Base-by-base conservation (phyloP, 1,140 invertebrate genomes). In the Ceratina japonica region DNA sequence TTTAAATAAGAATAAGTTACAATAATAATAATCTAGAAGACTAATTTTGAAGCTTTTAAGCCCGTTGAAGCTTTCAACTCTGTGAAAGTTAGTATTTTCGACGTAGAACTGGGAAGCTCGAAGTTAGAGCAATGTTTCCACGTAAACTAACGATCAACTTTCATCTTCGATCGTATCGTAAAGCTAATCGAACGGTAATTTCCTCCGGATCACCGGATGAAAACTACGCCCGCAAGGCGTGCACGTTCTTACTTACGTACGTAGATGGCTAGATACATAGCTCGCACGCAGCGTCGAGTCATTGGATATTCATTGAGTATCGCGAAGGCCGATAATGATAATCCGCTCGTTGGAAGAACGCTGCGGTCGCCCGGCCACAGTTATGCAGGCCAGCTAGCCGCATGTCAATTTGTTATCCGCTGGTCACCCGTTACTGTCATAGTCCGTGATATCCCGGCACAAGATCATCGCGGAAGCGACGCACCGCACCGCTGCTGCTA, bases 271-370 rank as follows among this genome's bases (percentile, higher is more conserved):
- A 4, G 51, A 52, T 51, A 69, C 15, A 20, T 15, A 18, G 61
- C 59, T 58, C 20, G 27, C 76, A 59, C 65, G 72, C 51, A 65
- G 71, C 72, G 62, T 18, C 49, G 52, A 65, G 71, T 83, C 62
- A 83, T 80, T 83, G 73, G 61, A 75, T 80, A 80, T 75, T 76
- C 81, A 72, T 80, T 75, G 68, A 83, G 78, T 72, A 80, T 66
- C 68, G 61, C 72, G 77, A 82, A 80, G 71, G 79, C 72, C 74
- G 78, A 80, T 80, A 80, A 83, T 72, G 71, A 72, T 76, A 81
- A 81, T 83, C 82, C 51, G 37, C 37, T 44, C 37, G 69, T 58
- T 74, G 70, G 62, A 81, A 83, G 82, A 81, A 83, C 81, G 79
- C 62, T 81, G 80, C 70, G 80, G 80, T 75, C 44, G 24, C 22